These are phyloP conservation scores for Cecropterus lyciades DNA, from an alignment of 1,140 invertebrate species.

Conservation along the genomic window DNA sequence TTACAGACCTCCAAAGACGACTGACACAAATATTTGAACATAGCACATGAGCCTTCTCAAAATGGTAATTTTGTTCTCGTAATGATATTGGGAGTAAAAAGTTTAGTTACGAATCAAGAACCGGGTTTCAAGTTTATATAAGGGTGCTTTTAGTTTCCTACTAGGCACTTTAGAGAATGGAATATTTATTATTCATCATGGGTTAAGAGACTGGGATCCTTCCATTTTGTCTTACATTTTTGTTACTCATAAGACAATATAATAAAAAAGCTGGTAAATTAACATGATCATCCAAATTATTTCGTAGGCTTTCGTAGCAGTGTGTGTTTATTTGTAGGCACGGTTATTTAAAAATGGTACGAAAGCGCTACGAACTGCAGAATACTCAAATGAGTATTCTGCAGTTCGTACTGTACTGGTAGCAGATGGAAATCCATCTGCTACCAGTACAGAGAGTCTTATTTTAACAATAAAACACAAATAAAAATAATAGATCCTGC, in stretches of 20 bases:
- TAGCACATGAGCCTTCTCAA: neutral
- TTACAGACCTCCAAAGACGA: neutral
- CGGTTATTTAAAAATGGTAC: no score
- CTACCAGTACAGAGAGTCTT: no score
- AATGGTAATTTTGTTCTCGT: neutral
- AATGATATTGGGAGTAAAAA: neutral
- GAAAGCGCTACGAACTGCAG: no score
- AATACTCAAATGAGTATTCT: no score
- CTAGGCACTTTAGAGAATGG: conserved; percentile 12
- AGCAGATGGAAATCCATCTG: no score
- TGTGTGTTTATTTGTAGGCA: no score
- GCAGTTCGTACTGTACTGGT: no score
- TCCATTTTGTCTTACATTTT: neutral
- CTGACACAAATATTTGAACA: neutral
- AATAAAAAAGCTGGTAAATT: no score
- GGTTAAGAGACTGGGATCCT: neutral
- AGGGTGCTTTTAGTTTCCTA: neutral
- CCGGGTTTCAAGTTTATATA: neutral
- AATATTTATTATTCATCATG: conserved; percentile 12
- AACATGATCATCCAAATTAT: no score
- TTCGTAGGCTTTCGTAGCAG: neutral
- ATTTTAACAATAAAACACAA: no score
- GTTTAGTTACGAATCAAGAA: neutral
- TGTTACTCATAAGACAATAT: neutral
- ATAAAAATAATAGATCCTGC: no score